A percentile compares a stretch with the other conserved stretches of the same genome.
These are phyloP conservation scores for Chamaetylas fuelleborni DNA, from an alignment of 2,113 vertebrate species.

Conservation along the genomic window DNA sequence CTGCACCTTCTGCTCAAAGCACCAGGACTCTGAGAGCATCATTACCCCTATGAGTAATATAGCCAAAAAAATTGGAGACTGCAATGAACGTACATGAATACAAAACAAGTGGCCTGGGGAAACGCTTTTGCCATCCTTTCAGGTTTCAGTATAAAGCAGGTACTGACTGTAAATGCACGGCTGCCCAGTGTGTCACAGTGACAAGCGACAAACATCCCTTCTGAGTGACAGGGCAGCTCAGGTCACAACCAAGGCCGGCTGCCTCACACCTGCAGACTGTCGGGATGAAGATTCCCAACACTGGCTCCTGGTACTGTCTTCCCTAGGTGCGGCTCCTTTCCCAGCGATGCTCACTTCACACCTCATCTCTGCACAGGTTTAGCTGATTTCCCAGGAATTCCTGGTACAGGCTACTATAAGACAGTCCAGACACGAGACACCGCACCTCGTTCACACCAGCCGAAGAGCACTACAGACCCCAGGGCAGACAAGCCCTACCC, in stretches of 20 bases:
- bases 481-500: not conserved
- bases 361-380: not conserved
- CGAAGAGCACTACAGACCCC: fast-evolving
- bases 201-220: not conserved
- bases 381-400: not conserved
- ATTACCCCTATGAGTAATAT: not conserved
- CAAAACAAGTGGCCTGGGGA: not conserved
- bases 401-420: not conserved
- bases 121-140: not conserved
- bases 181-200: not conserved
- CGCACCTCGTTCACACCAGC: fast-evolving
- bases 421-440: not conserved
- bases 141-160: not conserved
- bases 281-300: not conserved
- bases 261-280: not conserved
- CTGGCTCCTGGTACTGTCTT: fast-evolving
- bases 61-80: not conserved
- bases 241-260: fast-evolving
- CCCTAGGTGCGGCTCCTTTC: not conserved
- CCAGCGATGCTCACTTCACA: not conserved
- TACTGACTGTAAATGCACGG: not conserved
- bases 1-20: not conserved
- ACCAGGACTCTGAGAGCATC: not conserved
- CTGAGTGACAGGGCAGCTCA: not conserved
- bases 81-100: fast-evolving